Base-by-base conservation (phyloP, 2,888 invertebrate species). In the Blastobasis adustella region DNA sequence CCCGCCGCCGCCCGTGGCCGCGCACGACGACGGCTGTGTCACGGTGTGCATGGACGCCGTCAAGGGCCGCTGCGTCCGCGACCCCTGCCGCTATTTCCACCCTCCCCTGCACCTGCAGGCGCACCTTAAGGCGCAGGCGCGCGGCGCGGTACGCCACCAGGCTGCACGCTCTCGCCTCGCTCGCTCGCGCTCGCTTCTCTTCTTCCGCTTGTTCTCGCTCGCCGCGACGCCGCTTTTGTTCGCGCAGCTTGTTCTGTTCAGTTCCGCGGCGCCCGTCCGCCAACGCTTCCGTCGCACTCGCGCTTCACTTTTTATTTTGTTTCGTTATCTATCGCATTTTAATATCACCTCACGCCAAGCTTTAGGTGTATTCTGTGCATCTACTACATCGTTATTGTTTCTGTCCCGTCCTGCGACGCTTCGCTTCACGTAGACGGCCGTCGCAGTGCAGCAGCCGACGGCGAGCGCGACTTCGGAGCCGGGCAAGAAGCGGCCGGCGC, bases 1-100 rank as follows among this genome's bases (percentile, higher is more conserved):
- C 93, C 98, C 98, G 91, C 94, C 96, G 91, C 95, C 97, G 91
- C 94, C 96, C 91, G 96, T 97, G 90, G 94, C 94, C 90, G 94
- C 96, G 91, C 97, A 96, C 92, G 95, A 95, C 91, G 98, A 98
- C 94, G 97, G 97, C 94, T 95, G 96, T 91, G 97, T 98, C 93
- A 97, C 97, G 92, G 97, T 98, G 93, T 98, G 98, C 96, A 98
- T 98, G 97, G 98, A 98, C 94, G 97, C 96, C 93, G 95, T 98
- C 93, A 96, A 96, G 94, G 96, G 96, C 93, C 95, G 96, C 94
- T 98, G 98, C 94, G 94, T 95, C 93, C 96, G 98, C 93, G 97
- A 97, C 93, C 96, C 96, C 93, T 98, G 98, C 96, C 96, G 97
- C 94, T 98, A 98, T 96, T 98, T 97, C 95, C 98, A 98, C 94